These are phyloP conservation scores for Rhipidura dahli DNA, from an alignment of 2,113 vertebrate genomes.

Conservation along the genomic window DNA sequence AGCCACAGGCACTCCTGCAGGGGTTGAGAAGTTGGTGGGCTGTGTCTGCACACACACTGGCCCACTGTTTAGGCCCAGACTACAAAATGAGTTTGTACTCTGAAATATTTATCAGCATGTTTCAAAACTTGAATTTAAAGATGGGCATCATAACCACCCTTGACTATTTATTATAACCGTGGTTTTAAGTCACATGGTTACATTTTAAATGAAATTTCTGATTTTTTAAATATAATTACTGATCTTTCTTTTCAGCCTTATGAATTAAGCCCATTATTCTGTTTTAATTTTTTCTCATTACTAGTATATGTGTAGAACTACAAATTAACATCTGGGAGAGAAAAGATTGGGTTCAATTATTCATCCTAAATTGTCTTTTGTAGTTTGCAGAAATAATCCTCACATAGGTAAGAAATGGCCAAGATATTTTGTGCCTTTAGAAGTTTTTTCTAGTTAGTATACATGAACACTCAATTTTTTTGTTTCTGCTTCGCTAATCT, in stretches of 20 bases:
- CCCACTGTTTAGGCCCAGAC: background rate
- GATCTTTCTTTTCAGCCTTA: background rate
- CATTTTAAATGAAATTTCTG: background rate
- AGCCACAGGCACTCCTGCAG: background rate
- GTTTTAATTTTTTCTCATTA: background rate
- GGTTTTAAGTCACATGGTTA: background rate
- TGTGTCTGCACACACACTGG: background rate
- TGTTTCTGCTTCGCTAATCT: background rate
- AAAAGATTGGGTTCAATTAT: background rate
- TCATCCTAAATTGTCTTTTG: background rate
- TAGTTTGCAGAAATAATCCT: background rate
- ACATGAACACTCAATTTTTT: background rate
- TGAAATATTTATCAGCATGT: background rate
- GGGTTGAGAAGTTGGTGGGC: fast-evolving
- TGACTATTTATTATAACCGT: background rate
- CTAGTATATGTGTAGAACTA: background rate
- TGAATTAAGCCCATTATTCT: background rate
- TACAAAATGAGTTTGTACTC: background rate
- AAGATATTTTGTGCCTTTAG: background rate
- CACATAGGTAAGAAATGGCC: background rate
- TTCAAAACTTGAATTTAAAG: background rate
- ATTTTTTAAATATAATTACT: background rate
- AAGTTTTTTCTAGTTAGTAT: background rate
- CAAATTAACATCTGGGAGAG: background rate
- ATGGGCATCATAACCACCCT: background rate